Conservation (phyloP, 1,140 invertebrate genomes). For the Physella acuta region DNA sequence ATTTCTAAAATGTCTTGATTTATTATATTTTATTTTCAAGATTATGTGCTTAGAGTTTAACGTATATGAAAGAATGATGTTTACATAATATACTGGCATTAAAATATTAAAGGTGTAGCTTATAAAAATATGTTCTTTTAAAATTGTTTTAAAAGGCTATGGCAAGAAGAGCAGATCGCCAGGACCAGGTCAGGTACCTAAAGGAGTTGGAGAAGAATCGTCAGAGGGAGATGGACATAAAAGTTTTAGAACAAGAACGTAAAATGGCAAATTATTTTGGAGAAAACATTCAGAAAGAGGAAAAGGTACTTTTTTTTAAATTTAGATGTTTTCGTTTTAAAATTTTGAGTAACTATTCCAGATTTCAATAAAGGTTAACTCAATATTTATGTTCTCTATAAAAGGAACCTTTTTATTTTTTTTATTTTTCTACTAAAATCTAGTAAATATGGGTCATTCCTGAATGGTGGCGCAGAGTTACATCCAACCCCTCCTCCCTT, state of each 20-base stretch:
- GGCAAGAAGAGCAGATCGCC: constrained; percentile 15
- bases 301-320: constrained; percentile 9
- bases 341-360: too few species aligned
- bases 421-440: not conserved
- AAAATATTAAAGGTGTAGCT: not conserved
- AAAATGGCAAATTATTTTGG: constrained; percentile 21
- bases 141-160: constrained; percentile 6
- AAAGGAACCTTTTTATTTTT: not conserved
- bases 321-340: not conserved
- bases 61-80: not conserved
- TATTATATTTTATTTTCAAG: not conserved
- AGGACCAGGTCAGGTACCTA: constrained; percentile 7
- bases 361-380: not conserved
- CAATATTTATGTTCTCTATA: not conserved
- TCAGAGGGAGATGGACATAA: constrained; percentile 1
- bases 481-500: not conserved
- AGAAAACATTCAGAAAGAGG: constrained; percentile 18
- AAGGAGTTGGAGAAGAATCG: constrained; percentile 4
- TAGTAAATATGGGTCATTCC: not conserved
- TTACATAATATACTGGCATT: not conserved
- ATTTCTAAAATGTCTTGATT: too few species aligned
- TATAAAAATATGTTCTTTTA: not conserved
- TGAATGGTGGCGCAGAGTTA: not conserved
- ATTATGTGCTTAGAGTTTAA: not conserved
- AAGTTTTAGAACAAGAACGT: not conserved